Base-by-base conservation (phyloP, 2,888 invertebrate species). In the Phyllotreta striolata region DNA sequence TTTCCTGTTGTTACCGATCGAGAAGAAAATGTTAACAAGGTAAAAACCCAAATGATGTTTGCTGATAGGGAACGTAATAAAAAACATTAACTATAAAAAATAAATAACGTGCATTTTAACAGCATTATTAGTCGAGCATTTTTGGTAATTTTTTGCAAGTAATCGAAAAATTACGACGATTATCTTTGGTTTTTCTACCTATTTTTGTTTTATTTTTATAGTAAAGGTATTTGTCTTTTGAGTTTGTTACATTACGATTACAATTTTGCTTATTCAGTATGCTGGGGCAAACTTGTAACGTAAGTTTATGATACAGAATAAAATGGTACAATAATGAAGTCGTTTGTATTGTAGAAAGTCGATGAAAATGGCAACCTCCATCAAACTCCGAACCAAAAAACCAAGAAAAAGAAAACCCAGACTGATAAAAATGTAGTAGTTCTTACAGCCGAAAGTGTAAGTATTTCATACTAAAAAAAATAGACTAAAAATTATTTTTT, bases 321-420 rank as follows among this genome's bases (percentile, higher is more conserved):
- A 24, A 24, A 24, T 4, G 4, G 2, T 4, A 24, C 24, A 24
- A 3, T 24, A 24, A 24, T 24, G 24, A 41, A 24, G 10, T 34
- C 13, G 52, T 24, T 61, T 72, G 71, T 68, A 70, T 85, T 84
- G 60, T 82, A 87, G 85, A 90, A 89, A 81, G 83, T 90, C 66
- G 93, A 93, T 82, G 93, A 93, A 82, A 93, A 92, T 78, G 91
- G 91, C 66, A 93, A 93, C 79, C 83, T 92, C 80, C 74, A 84
- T 80, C 82, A 84, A 80, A 77, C 83, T 84, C 68, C 72, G 9
- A 81, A 82, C 74, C 65, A 74, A 64, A 85, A 86, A 81, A 76
- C 82, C 68, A 81, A 88, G 79, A 85, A 87, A 80, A 87, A 87
- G 83, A 87, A 87, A 82, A 83, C 84, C 68, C 83, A 79, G 14